These are phyloP conservation scores for Cheilinus undulatus DNA, from an alignment of 2,113 vertebrate genomes.

Conservation along the genomic window DNA sequence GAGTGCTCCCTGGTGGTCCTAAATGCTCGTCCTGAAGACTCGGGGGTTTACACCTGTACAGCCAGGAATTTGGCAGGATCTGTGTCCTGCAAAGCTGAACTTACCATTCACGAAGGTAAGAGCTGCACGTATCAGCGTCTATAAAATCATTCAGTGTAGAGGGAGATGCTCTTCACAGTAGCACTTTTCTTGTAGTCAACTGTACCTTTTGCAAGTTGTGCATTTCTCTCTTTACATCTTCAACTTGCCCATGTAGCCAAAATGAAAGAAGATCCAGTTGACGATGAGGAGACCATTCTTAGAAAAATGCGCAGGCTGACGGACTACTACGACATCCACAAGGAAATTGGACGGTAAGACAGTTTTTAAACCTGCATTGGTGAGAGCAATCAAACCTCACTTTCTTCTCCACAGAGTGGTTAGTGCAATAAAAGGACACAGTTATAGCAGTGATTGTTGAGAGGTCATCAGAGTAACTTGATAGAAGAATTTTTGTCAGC, in stretches of 20 bases:
- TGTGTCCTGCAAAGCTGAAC: slow-evolving; percentile 96
- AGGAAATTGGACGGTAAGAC: slow-evolving; percentile 93
- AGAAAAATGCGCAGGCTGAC: slow-evolving; percentile 90
- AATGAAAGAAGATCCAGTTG: slow-evolving; percentile 80
- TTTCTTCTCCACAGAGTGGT: too few relatives aligned
- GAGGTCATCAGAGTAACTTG: too few relatives aligned
- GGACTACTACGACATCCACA: slow-evolving; percentile 93
- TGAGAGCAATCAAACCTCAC: too few relatives aligned
- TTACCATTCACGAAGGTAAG: slow-evolving; percentile 89
- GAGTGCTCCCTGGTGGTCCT: slow-evolving; percentile 96
- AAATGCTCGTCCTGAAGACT: slow-evolving; percentile 87
- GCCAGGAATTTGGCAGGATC: slow-evolving; percentile 93
- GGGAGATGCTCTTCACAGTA: too few relatives aligned
- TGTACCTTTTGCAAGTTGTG: not conserved
- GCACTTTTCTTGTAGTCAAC: too few relatives aligned
- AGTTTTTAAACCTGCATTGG: not conserved
- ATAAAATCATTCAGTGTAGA: too few relatives aligned
- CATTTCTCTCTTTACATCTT: not conserved
- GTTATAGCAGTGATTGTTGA: too few relatives aligned
- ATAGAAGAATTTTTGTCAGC: too few relatives aligned
- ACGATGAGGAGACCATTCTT: slow-evolving; percentile 86
- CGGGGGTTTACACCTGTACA: slow-evolving; percentile 94
- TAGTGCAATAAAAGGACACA: too few relatives aligned
- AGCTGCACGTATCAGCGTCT: not conserved
- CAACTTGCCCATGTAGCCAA: slow-evolving; percentile 52